These are phyloP conservation scores for Nemapogon koenigi DNA, from an alignment of 2,888 invertebrate species.

Conservation along the genomic window DNA sequence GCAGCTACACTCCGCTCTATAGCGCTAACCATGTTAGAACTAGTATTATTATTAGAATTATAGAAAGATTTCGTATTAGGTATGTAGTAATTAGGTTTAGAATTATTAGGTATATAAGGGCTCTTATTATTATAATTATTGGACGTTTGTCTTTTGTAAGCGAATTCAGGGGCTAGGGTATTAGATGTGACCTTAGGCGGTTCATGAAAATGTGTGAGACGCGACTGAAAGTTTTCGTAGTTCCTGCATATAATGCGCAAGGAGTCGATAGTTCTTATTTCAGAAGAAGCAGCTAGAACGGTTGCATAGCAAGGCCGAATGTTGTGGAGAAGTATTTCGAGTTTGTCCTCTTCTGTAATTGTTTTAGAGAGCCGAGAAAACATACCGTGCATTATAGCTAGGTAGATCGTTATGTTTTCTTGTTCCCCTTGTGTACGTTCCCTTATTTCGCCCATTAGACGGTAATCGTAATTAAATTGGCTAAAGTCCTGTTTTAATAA, in stretches of 20 bases:
- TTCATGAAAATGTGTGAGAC: neutral
- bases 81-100: neutral
- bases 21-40: too few species aligned
- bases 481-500: too few species aligned
- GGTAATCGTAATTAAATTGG: too few species aligned
- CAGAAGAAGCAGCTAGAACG: slow-evolving; percentile 1
- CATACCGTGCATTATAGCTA: slow-evolving; percentile 19
- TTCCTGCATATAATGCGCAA: neutral
- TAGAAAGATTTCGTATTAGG: too few species aligned
- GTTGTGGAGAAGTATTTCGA: slow-evolving; percentile 18
- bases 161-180: neutral
- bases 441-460: too few species aligned
- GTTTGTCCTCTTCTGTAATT: slow-evolving; percentile 15
- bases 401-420: too few species aligned
- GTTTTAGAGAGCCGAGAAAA: slow-evolving; percentile 16
- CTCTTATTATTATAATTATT: neutral
- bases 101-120: neutral
- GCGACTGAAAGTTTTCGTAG: neutral
- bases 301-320: slow-evolving; percentile 9
- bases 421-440: too few species aligned
- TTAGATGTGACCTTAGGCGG: neutral
- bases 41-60: neutral
- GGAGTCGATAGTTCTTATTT: too few species aligned
- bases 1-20: neutral
- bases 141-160: neutral